Evolutionary conservation across 2,888 invertebrate genomes (phyloP).

Genomic region (Erpobdella octoculata): DNA sequence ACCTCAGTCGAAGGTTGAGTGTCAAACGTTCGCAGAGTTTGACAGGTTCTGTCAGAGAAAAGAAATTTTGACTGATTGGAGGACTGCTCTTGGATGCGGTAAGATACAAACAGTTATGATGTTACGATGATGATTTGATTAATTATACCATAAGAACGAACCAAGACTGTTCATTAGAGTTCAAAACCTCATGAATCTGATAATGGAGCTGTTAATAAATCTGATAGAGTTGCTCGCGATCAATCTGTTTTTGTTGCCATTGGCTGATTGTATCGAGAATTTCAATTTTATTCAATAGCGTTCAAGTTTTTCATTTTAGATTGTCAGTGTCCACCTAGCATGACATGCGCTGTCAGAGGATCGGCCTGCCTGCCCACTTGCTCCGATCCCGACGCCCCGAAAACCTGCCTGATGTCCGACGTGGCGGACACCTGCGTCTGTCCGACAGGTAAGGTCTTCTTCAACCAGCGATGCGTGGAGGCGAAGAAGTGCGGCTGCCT

Average conservation of each 20-base stretch:
- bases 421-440: conserved; percentile 17
- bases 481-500: conserved; percentile 19
- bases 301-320: background rate
- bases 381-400: conserved; percentile 9
- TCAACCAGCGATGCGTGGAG: background rate
- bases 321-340: conserved; percentile 11
- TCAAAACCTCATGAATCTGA: too few species aligned
- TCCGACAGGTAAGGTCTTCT: conserved; percentile 21
- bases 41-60: background rate
- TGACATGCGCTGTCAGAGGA: background rate
- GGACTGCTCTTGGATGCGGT: background rate
- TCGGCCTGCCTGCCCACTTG: conserved; percentile 19
- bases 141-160: background rate
- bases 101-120: too few species aligned
- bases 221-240: too few species aligned
- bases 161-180: background rate
- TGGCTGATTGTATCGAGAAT: background rate
- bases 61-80: background rate
- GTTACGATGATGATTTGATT: too few species aligned
- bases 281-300: background rate
- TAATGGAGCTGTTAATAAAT: too few species aligned
- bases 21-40: background rate
- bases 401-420: conserved; percentile 10
- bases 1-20: background rate
- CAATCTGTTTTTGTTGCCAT: background rate